Percentiles rank a stretch among this genome's conserved stretches.
Evolutionary conservation across 2,888 invertebrate species (phyloP).

Genomic region (Neelides folsomi): DNA sequence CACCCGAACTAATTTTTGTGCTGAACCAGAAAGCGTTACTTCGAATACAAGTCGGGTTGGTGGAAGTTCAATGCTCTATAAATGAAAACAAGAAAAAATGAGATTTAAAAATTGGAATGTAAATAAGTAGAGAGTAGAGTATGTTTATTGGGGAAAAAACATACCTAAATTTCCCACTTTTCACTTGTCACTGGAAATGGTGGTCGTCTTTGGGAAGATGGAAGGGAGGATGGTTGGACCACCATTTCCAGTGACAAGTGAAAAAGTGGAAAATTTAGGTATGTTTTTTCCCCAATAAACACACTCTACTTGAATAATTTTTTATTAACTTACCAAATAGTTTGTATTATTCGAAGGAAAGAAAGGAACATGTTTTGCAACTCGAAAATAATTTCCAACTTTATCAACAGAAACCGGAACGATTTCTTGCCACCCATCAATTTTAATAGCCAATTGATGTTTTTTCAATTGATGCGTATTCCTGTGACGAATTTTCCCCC

Average conservation of each 20-base stretch:
- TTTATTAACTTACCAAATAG: too few species aligned
- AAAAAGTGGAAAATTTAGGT: too few species aligned
- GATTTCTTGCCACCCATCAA: slow-evolving; percentile 77
- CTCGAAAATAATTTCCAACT: slow-evolving; percentile 85
- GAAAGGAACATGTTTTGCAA: slow-evolving; percentile 40
- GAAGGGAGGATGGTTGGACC: too few species aligned
- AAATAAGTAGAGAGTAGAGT: too few species aligned
- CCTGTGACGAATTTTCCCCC: slow-evolving; percentile 55
- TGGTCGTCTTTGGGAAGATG: too few species aligned
- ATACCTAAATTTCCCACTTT: too few species aligned
- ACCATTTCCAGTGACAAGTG: too few species aligned
- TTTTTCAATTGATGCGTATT: slow-evolving; percentile 63
- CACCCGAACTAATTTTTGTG: slow-evolving; percentile 81
- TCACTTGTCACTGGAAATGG: too few species aligned
- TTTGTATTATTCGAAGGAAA: slow-evolving; percentile 1
- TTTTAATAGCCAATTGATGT: slow-evolving; percentile 75
- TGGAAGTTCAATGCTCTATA: slow-evolving; percentile 33
- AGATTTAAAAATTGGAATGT: slow-evolving; percentile 2
- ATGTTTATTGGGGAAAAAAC: too few species aligned
- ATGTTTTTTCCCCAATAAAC: too few species aligned
- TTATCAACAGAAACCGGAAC: slow-evolving; percentile 88
- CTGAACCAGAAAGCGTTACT: slow-evolving; percentile 81
- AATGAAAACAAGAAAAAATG: slow-evolving; percentile 3
- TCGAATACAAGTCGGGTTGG: slow-evolving; percentile 77
- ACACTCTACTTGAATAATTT: too few species aligned